A percentile compares a stretch with the other conserved stretches of the same genome.
Conservation (phyloP, 2,113 vertebrate species). For the Stigmatopora argus region DNA sequence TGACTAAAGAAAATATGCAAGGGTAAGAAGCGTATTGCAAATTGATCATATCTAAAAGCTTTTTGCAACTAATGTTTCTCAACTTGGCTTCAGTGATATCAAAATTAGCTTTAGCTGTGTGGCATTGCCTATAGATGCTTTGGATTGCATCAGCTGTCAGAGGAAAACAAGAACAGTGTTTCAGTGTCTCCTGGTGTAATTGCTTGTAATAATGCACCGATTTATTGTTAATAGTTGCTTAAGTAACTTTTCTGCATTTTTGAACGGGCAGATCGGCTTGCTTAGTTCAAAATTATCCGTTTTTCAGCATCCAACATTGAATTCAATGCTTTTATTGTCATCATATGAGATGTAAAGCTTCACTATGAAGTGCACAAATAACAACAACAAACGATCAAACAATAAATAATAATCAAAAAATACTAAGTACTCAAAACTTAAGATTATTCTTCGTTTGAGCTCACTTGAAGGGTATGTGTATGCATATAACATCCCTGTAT, state of each 20-base stretch:
- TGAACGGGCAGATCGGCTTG: neutral
- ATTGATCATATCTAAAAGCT: neutral
- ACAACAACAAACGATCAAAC: no score
- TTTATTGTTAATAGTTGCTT: neutral
- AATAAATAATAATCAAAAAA: no score
- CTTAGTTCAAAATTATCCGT: no score
- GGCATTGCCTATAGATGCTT: conserved; percentile 15
- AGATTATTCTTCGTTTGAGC: neutral
- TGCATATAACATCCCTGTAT: neutral
- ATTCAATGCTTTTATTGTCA: no score
- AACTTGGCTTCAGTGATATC: neutral
- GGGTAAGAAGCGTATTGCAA: conserved; percentile 56
- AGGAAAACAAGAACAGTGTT: neutral
- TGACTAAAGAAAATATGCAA: conserved; percentile 68
- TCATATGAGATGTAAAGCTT: no score
- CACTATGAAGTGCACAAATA: no score
- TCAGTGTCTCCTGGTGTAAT: neutral
- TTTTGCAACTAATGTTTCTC: neutral
- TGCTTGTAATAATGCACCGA: neutral
- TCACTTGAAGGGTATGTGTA: neutral
- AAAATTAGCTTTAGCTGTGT: neutral
- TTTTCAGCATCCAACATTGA: no score
- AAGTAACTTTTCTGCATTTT: neutral
- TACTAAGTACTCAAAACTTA: neutral
- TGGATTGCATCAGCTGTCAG: conserved; percentile 61